Evolutionary conservation across 2,113 vertebrate genomes (phyloP), one percentile per base, ranked within the genome.

Genomic region (Malurus elegans): DNA sequence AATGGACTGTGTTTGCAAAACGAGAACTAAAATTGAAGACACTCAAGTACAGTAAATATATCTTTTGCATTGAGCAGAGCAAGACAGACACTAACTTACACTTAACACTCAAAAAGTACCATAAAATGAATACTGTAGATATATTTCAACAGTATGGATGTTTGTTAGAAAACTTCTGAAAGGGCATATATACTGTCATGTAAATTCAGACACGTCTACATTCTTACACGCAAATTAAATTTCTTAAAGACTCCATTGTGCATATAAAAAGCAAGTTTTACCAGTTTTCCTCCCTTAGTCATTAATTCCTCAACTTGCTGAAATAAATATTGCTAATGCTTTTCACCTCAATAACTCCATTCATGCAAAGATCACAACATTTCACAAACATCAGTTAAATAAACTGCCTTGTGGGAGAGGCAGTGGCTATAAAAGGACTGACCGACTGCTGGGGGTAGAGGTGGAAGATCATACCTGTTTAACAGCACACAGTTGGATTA

Each of bases 1-100:
- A 97, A 91, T 86, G 51, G 69, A 96, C 64, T 38, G n/a, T 91
- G 64, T 92, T 84, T 93, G 88, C 84, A 88, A 95, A 95, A 92
- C 0, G 14, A 64, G 71, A 82, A 71, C 53, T 44, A 89, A 92
- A 96, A 93, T 9, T 92, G 86, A 94, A 89, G 84, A 92, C 54
- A 21, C 36, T 86, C 69, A 74, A 81, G 48, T 93, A 79, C 76
- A 75, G 94, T 70, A 95, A 90, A 87, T 92, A 83, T 31, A 92
- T 67, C 74, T 93, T 92, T 69, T 82, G 38, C 78, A 88, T 18
- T 26, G 25, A 58, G 61, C 61, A 74, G 9, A 76, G 47, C 21
- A 90, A 60, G 60, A 58, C 67, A 79, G 65, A 62, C 50, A 48
- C 15, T 47, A 45, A n/a, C 24, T 83, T 82, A 44, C 16, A 42